Conservation (phyloP, 2,888 invertebrate genomes). For the Agriopis leucophaearia region DNA sequence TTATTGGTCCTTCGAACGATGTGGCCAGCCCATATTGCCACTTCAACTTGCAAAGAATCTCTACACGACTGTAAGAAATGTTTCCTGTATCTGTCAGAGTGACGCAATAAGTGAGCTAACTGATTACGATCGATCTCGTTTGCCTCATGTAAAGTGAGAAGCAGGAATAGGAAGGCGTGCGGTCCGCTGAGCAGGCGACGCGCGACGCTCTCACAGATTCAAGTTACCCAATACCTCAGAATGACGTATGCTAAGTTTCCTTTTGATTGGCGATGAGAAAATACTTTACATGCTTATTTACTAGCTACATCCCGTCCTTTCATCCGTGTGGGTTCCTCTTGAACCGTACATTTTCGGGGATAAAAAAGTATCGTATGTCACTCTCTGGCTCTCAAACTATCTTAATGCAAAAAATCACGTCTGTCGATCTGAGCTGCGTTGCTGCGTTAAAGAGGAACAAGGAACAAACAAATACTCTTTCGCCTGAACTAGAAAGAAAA, state of each 20-base stretch:
- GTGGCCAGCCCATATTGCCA: no score
- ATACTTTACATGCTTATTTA: not conserved
- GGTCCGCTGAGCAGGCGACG: constrained; percentile 72
- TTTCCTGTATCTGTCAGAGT: constrained; percentile 17
- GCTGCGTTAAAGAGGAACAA: no score
- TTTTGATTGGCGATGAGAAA: constrained; percentile 19
- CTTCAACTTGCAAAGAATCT: no score
- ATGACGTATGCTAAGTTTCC: constrained; percentile 25
- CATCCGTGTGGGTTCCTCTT: not conserved
- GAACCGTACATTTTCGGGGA: no score
- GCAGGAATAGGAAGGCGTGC: constrained; percentile 79
- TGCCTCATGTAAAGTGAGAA: constrained; percentile 77
- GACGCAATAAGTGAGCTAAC: constrained; percentile 64
- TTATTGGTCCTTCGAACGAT: no score
- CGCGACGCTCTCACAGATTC: constrained; percentile 75
- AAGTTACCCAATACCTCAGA: constrained; percentile 61
- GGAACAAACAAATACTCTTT: no score
- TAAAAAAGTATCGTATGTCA: not conserved
- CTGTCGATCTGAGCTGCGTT: no score
- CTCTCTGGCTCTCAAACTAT: not conserved
- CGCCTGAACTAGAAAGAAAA: no score
- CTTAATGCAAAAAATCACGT: no score
- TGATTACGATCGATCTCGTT: constrained; percentile 73
- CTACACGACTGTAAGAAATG: not conserved
- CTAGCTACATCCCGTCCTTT: not conserved